Base-by-base conservation (phyloP, 2,113 vertebrate genomes). In the Tachycineta bicolor region DNA sequence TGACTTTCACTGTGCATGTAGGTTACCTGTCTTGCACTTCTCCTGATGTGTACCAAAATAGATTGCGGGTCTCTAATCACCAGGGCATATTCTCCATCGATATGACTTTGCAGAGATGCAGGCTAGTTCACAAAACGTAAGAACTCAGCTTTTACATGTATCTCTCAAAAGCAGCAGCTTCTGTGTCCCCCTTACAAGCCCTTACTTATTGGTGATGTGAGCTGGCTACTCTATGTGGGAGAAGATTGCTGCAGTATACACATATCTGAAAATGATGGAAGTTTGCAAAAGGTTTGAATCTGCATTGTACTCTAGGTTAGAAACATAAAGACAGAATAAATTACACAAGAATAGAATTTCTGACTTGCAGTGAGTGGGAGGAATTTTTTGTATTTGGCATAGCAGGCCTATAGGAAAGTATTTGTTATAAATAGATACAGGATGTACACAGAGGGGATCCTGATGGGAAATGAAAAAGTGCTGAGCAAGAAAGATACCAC, bases 271-370 rank as follows among this genome's bases (percentile, higher is more conserved):
- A 84, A 90, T 56, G 12, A 39, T 49, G 41, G 46, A 74, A 65
- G 22, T 18, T 64, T 89, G 23, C 14, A 69, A 46, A 77, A 60
- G 3, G 9, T 68, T 81, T 88, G 47, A 76, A 59, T 87, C 55
- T 83, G 41, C 29, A 43, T 23, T 71, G n/a, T 80, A 29, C 33
- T 86, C 24, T 41, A 43, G n/a, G 28, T 84, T 91, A 53, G 59
- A 84, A 90, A 80, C 71, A 12, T 50, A 83, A 91, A 85, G 63
- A 46, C 55, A 78, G 56, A 91, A 88, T 75, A 83, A 91, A 89
- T 63, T 65, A 76, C 20, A 44, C 20, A 62, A 21, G 7, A 44
- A 71, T 50, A 63, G 43, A 78, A 83, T 58, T 87, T 77, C 41
- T 86, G 31, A 73, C n/a, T 63, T 91, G 59, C 47, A 43, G 53